phyloP scores from a whole-genome alignment of 2,113 vertebrate species.

The Phaethon lepturus region DNA sequence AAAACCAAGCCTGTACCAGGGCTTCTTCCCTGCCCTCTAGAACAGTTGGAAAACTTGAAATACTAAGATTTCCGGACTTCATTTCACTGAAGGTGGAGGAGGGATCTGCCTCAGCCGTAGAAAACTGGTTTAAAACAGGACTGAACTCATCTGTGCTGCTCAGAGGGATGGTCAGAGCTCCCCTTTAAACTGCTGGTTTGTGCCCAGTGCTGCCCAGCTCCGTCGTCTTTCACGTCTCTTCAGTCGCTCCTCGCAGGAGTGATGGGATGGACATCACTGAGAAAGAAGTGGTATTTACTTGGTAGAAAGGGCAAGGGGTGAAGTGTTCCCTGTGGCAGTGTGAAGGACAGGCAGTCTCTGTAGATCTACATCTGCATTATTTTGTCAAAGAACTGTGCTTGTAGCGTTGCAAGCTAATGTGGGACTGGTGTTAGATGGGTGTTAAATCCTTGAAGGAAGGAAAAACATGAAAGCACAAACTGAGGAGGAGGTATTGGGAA shows the following conservation, averaged over 20 bases:
- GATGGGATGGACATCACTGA: background rate
- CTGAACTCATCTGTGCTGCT: background rate
- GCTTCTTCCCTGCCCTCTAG: background rate
- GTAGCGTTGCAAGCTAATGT: background rate
- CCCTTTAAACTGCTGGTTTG: background rate
- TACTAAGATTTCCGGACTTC: background rate
- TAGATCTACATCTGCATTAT: accelerated
- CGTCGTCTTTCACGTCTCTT: background rate
- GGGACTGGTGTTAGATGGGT: background rate
- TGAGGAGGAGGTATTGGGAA: background rate
- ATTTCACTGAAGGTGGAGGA: background rate
- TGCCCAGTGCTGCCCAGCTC: background rate
- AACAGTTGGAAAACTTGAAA: background rate
- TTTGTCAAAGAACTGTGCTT: background rate
- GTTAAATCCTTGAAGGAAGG: background rate
- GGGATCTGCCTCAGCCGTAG: background rate
- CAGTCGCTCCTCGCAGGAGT: background rate
- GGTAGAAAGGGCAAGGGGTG: background rate
- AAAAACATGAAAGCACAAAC: background rate
- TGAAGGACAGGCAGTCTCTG: background rate
- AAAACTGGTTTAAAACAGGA: background rate
- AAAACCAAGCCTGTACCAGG: background rate
- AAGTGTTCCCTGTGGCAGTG: background rate
- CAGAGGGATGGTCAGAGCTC: background rate
- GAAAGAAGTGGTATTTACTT: background rate